These are phyloP conservation scores for Chionomys nivalis DNA, from an alignment of 2,113 vertebrate species.

Conservation along the genomic window DNA sequence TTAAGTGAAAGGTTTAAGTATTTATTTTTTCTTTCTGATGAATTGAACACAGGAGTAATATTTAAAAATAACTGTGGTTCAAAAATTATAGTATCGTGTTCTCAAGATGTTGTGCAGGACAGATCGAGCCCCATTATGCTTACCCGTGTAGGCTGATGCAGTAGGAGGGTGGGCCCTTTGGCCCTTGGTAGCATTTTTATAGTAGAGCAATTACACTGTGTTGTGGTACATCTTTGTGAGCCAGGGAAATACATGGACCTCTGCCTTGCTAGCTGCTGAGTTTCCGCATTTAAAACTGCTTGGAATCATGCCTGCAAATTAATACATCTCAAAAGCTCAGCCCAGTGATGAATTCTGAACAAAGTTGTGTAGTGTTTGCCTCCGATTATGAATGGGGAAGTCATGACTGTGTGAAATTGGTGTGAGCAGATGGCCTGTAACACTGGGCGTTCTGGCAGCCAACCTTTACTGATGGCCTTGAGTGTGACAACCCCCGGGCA, in stretches of 20 bases:
- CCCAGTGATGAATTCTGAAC: constrained; percentile 7
- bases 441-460: not conserved
- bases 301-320: not conserved
- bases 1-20: not conserved
- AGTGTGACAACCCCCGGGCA: not conserved
- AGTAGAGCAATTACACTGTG: not conserved
- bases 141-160: not conserved
- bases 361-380: not conserved
- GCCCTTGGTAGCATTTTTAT: not conserved
- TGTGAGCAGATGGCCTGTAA: not conserved
- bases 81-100: not conserved
- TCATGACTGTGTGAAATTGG: constrained; percentile 26
- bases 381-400: constrained; percentile 26
- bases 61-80: constrained; percentile 12
- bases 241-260: not conserved
- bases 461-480: constrained; percentile 12
- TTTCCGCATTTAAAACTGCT: not conserved
- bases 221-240: not conserved
- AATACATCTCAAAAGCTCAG: constrained; percentile 23
- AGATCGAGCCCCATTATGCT: not conserved
- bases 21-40: not conserved
- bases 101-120: not conserved
- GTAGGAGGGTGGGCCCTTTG: not conserved
- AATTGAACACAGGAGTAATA: not conserved
- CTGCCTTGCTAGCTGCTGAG: not conserved